These are phyloP conservation scores for Hemicordylus capensis DNA, from an alignment of 2,113 vertebrate species.

Conservation along the genomic window DNA sequence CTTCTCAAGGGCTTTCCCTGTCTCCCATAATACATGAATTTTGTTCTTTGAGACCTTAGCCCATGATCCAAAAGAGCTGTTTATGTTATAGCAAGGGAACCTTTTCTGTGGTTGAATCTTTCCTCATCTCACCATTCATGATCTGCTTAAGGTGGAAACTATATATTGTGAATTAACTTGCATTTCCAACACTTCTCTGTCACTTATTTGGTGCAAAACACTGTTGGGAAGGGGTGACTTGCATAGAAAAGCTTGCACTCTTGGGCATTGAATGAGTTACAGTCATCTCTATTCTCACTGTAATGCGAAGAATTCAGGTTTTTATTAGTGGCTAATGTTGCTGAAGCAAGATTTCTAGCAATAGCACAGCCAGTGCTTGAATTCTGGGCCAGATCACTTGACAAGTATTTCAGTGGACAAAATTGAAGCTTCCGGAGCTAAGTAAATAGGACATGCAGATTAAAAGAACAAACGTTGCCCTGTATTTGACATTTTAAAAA, in stretches of 20 bases:
- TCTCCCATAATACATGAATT: no score
- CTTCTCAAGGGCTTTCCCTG: no score
- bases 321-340: not conserved
- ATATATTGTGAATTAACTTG: not conserved
- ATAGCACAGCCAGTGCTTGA: not conserved
- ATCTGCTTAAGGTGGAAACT: no score
- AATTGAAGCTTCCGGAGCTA: not conserved
- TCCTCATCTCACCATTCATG: no score
- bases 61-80: no score
- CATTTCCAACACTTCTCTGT: not conserved
- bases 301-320: not conserved
- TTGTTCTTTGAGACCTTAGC: no score
- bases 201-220: not conserved
- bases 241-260: no score
- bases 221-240: not conserved
- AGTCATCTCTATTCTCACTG: not conserved
- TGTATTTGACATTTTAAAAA: not conserved
- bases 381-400: not conserved
- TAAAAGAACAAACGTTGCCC: not conserved
- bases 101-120: no score
- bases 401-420: not conserved
- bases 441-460: not conserved
- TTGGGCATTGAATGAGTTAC: not conserved
- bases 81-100: no score
- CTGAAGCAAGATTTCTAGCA: not conserved